phyloP scores from a whole-genome alignment of 1,140 invertebrate genomes.

The Papilio glaucus region DNA sequence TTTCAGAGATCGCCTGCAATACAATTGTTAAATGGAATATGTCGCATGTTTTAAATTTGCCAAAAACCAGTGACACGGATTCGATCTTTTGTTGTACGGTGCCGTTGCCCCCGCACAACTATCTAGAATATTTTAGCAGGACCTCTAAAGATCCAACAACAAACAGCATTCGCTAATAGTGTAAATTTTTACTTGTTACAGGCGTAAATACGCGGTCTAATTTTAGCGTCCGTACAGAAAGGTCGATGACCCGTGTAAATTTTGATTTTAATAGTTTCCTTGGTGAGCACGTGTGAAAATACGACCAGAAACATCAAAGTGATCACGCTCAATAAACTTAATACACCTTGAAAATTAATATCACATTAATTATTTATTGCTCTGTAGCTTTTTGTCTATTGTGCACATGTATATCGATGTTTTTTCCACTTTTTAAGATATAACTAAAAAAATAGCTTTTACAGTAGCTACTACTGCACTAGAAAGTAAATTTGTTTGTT shows the following conservation, averaged over 20 bases:
- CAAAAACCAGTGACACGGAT: constrained; percentile 71
- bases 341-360: constrained; percentile 28
- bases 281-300: constrained; percentile 30
- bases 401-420: background rate
- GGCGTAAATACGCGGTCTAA: constrained; percentile 64
- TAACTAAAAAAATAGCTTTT: too few relatives aligned
- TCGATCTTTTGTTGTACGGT: constrained; percentile 63
- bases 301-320: constrained; percentile 31
- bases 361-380: constrained; percentile 18
- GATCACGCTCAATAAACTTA: constrained; percentile 25
- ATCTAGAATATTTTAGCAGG: constrained; percentile 68
- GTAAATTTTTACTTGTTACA: constrained; percentile 73
- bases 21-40: constrained; percentile 57
- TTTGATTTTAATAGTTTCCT: constrained; percentile 41
- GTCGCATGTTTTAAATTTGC: constrained; percentile 55
- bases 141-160: constrained; percentile 53
- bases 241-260: constrained; percentile 59
- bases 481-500: background rate
- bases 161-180: constrained; percentile 57
- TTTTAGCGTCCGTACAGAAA: constrained; percentile 49
- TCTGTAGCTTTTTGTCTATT: constrained; percentile 8
- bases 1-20: constrained; percentile 42
- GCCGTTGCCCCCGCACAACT: constrained; percentile 67
- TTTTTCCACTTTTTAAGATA: background rate
- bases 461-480: too few relatives aligned